Evolutionary conservation across 2,797 vertebrate species (phyloP).

Genomic region (Cuniculus paca): DNA sequence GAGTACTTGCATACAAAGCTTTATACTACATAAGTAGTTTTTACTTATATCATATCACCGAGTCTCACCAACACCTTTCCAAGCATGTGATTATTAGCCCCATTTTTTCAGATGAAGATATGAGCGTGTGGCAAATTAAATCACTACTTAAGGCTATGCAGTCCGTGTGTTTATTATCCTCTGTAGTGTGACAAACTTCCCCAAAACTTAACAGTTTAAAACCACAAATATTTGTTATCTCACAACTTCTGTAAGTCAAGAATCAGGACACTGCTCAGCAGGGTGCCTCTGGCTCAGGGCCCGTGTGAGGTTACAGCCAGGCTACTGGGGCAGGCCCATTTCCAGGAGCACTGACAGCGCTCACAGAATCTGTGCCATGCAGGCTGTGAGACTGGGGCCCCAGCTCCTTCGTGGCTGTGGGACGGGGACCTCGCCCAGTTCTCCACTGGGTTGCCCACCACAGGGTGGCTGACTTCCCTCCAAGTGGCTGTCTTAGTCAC

Average conservation of each 20-base stretch:
- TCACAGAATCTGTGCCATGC: too few relatives aligned
- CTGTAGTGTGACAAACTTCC: neutral
- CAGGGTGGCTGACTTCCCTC: neutral
- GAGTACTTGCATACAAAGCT: neutral
- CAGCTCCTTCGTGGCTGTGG: neutral
- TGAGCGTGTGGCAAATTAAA: neutral
- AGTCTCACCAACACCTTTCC: neutral
- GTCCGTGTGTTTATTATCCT: neutral
- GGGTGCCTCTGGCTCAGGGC: neutral
- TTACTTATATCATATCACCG: neutral
- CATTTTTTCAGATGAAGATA: neutral
- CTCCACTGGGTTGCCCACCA: neutral
- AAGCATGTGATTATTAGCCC: neutral
- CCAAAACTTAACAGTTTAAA: neutral
- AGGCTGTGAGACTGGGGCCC: neutral
- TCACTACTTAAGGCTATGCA: neutral
- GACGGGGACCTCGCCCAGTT: neutral
- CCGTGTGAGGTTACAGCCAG: neutral
- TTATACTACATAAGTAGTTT: neutral
- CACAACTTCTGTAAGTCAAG: neutral
- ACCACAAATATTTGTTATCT: neutral
- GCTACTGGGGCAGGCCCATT: neutral
- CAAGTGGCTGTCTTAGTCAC: neutral
- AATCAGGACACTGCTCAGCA: neutral
- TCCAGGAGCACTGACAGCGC: neutral